These are phyloP conservation scores for Drosophila nr. medialis DNA, from an alignment of 2,888 invertebrate genomes.

Conservation along the genomic window DNA sequence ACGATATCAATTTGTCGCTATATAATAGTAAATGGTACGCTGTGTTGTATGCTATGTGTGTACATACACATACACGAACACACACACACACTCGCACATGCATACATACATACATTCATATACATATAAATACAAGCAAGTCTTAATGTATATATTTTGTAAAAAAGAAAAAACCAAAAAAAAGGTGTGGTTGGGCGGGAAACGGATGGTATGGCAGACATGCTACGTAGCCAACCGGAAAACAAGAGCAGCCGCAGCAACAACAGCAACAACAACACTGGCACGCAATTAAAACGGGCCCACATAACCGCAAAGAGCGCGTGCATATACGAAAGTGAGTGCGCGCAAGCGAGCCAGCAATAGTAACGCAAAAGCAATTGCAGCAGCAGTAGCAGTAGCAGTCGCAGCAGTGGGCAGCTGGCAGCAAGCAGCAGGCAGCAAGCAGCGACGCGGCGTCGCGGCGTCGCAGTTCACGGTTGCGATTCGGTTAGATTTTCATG, in stretches of 20 bases:
- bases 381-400: slow-evolving; percentile 1
- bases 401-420: not conserved
- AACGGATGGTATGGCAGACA: slow-evolving; percentile 13
- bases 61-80: not conserved
- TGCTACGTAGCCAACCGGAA: slow-evolving; percentile 82
- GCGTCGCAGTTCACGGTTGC: slow-evolving; percentile 42
- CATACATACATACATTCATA: not conserved
- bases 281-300: slow-evolving; percentile 65
- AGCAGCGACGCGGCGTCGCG: slow-evolving; percentile 28
- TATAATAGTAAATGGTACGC: slow-evolving; percentile 63
- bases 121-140: not conserved
- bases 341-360: slow-evolving; percentile 50
- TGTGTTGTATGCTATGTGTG: slow-evolving; percentile 17
- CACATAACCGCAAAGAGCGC: slow-evolving; percentile 43
- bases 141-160: not conserved
- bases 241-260: slow-evolving; percentile 71
- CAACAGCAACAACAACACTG: slow-evolving; percentile 64
- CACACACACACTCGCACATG: not conserved
- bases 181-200: slow-evolving; percentile 6
- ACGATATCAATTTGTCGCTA: slow-evolving; percentile 80
- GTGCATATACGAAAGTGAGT: slow-evolving; percentile 17
- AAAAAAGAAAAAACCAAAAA: not conserved
- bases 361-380: slow-evolving; percentile 37
- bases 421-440: not conserved
- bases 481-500: slow-evolving; percentile 73